Base-by-base conservation (phyloP, 2,888 invertebrate genomes). In the Mesorhabditis sp. region DNA sequence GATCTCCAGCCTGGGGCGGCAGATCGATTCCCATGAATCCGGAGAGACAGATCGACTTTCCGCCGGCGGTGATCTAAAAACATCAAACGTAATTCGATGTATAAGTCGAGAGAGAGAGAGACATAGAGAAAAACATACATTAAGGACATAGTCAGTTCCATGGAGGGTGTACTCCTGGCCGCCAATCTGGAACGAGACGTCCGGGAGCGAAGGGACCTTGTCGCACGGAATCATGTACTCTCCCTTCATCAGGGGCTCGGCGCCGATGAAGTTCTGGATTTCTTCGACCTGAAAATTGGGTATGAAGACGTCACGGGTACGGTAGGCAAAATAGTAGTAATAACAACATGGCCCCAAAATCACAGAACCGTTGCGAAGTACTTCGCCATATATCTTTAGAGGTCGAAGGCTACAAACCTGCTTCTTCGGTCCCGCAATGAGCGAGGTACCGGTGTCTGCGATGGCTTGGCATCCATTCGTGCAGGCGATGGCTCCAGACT, bases 21-120 rank as follows among this genome's bases (percentile, higher is more conserved):
- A 97, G 91, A 88, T 97, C 97, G 84, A 97, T 91, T 67, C 95
- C 95, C 91, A 95, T 93, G 88, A 98, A 97, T 67, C 97, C 97
- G 78, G 93, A 94, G 79, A 98, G 88, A 84, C 98, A 98, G 75
- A 94, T 90, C 4, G 92, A 92, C 87, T 93, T 91, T 73, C 95
- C 94, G 86, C 92, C 90, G 87, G 91, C 90, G 5, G 90, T 88
- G 70, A 92, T 88, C 91, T 91, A 86, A 65, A 68, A 45, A 4
- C 13, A 43, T 65, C n/a, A 13, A 6, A 15, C 45, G n/a, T 7
- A 42, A 10, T 50, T 7, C 41, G 7, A 6, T 67, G 10, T 13
- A 67, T 50, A 10, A 7, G 15, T 66, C 43, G n/a, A 67, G 62
- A 43, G 44, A 42, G 5, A 67, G n/a, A 6, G 6, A 7, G 10